phyloP scores from a whole-genome alignment of 2,797 vertebrate genomes.

The Halcyon chelicuti region DNA sequence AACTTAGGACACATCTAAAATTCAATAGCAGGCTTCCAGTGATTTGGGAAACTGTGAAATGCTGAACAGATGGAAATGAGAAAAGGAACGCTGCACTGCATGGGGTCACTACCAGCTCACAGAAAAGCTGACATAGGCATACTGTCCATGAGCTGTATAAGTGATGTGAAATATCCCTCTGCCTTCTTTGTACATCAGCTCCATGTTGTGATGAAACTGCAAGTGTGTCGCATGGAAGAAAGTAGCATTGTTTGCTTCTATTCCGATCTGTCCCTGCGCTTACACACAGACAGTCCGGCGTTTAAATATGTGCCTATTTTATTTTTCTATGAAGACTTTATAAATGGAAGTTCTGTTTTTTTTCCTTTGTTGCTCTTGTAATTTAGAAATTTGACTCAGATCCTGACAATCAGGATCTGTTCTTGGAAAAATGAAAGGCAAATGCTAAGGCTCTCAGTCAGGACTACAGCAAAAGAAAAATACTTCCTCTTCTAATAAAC shows the following conservation, averaged over 20 bases:
- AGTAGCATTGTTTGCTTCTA: not conserved
- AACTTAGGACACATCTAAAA: not conserved
- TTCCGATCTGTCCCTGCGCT: not conserved
- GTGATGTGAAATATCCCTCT: not conserved
- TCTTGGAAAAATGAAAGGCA: not conserved
- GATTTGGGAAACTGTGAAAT: constrained; percentile 17
- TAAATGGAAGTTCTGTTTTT: not conserved
- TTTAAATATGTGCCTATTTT: not conserved
- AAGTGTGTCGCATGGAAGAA: not conserved
- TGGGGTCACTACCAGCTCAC: not conserved
- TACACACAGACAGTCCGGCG: fast-evolving
- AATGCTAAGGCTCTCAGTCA: not conserved
- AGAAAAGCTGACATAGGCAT: not conserved
- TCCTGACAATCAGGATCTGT: not conserved
- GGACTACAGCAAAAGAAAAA: not conserved
- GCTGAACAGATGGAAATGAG: constrained; percentile 21
- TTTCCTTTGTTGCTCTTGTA: not conserved
- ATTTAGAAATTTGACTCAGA: not conserved
- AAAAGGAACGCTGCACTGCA: not conserved
- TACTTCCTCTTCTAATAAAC: not conserved
- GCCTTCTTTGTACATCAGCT: not conserved
- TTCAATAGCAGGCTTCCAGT: constrained; percentile 4
- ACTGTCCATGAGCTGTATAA: not conserved
- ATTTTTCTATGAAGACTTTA: not conserved
- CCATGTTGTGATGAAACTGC: not conserved